Percentiles rank a stretch among this genome's conserved stretches.
phyloP scores from a whole-genome alignment of 2,888 invertebrate genomes.

The Seira sanloemensis region DNA sequence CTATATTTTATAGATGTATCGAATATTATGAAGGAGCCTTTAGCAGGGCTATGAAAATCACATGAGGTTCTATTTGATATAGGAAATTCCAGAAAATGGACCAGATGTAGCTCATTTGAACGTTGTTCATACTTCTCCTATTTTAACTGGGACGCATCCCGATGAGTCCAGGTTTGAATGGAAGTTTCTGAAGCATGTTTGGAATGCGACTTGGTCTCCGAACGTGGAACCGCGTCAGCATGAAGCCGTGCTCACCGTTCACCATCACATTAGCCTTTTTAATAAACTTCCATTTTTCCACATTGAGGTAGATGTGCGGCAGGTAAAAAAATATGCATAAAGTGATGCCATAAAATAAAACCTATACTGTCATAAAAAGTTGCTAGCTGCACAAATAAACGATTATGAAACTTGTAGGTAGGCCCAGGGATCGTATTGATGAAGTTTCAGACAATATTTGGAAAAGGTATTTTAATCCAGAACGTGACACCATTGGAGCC shows the following conservation, averaged over 20 bases:
- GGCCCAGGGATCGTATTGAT: constrained; percentile 78
- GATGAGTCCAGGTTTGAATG: constrained; percentile 50
- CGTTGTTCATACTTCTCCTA: constrained; percentile 80
- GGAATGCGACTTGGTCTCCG: constrained; percentile 64
- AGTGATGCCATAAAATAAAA: too few species aligned
- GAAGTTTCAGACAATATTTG: constrained; percentile 76
- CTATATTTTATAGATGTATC: too few species aligned
- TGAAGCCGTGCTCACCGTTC: constrained; percentile 59
- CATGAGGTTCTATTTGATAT: not conserved
- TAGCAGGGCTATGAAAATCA: not conserved
- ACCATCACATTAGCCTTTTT: constrained; percentile 57
- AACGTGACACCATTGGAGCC: constrained; percentile 88
- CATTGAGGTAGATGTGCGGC: constrained; percentile 60
- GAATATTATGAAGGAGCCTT: not conserved
- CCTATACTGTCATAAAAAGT: too few species aligned
- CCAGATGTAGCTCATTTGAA: constrained; percentile 89
- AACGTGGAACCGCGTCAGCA: constrained; percentile 47
- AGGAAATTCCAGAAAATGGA: constrained; percentile 95
- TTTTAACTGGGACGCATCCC: constrained; percentile 53
- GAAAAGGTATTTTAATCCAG: constrained; percentile 80
- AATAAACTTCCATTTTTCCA: constrained; percentile 49
- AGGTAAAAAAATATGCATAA: too few species aligned
- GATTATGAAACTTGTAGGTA: constrained; percentile 72
- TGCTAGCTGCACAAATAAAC: not conserved
- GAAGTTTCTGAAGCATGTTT: constrained; percentile 63